Evolutionary conservation across 2,888 invertebrate species (phyloP).

Genomic region (Nemotelus pantherinus): DNA sequence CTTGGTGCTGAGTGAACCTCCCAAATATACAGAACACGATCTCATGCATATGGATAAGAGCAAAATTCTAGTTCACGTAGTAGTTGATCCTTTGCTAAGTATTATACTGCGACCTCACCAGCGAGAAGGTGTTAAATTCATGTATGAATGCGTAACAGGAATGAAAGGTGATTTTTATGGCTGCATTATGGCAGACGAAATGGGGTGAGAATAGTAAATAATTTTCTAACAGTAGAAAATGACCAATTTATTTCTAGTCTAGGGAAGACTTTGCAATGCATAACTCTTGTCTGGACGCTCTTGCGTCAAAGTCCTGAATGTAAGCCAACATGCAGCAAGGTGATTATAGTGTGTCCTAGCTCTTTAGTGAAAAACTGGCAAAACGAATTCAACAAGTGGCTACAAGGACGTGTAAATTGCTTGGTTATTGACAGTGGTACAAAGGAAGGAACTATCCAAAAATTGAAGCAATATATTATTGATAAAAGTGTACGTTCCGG

Average conservation of each 20-base stretch:
- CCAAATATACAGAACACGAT: constrained; percentile 85
- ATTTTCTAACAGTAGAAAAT: background rate
- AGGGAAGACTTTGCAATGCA: constrained; percentile 98
- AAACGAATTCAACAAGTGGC: constrained; percentile 97
- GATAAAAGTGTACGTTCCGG: constrained; percentile 80
- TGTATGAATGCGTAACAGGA: constrained; percentile 99
- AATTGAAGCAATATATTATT: constrained; percentile 84
- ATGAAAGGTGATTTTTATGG: constrained; percentile 84
- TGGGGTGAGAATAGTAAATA: constrained; percentile 71
- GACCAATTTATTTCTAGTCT: constrained; percentile 64
- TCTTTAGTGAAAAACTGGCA: constrained; percentile 99
- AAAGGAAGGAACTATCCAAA: constrained; percentile 85
- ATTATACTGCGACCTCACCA: constrained; percentile 96
- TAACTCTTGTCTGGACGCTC: constrained; percentile 94
- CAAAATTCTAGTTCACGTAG: constrained; percentile 84
- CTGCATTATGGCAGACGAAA: constrained; percentile 99
- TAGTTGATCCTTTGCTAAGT: constrained; percentile 93
- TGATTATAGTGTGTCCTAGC: constrained; percentile 95
- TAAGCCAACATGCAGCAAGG: constrained; percentile 89
- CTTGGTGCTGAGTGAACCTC: constrained; percentile 86
- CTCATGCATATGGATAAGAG: constrained; percentile 80
- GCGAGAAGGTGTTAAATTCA: constrained; percentile 97
- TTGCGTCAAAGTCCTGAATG: constrained; percentile 92
- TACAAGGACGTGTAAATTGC: constrained; percentile 82
- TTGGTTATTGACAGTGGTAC: constrained; percentile 88